These are phyloP conservation scores for Myoxocephalus aenaeus DNA, from an alignment of 2,797 vertebrate species.

Conservation along the genomic window DNA sequence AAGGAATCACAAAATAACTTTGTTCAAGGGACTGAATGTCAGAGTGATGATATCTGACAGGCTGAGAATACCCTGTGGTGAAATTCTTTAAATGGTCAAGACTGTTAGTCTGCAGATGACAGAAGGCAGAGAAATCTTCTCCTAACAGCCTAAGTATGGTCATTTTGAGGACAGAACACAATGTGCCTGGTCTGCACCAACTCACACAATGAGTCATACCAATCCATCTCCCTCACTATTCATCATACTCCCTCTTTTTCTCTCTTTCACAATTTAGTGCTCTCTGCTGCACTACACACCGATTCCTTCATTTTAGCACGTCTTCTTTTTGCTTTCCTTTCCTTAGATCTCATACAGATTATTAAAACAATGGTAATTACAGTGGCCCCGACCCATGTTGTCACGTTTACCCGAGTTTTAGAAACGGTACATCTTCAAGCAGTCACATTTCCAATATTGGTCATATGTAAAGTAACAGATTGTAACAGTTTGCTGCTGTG, in stretches of 20 bases:
- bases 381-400: background rate
- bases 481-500: background rate
- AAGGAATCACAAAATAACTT: background rate
- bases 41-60: conserved; percentile 32
- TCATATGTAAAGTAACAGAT: background rate
- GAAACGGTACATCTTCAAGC: background rate
- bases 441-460: background rate
- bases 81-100: conserved; percentile 47
- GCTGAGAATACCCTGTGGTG: conserved; percentile 25
- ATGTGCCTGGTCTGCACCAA: conserved; percentile 47
- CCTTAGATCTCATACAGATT: background rate
- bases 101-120: conserved; percentile 49
- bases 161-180: conserved; percentile 59
- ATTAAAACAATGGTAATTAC: background rate
- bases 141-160: conserved; percentile 31
- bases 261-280: conserved; percentile 1
- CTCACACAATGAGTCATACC: conserved; percentile 58
- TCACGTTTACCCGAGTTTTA: background rate
- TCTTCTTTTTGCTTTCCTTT: background rate
- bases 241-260: conserved; percentile 26
- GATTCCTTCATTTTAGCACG: background rate
- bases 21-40: background rate
- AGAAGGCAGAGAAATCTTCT: conserved; percentile 36
- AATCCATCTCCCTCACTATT: conserved; percentile 42
- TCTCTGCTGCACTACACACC: background rate